phyloP scores from a whole-genome alignment of 2,797 vertebrate species.

The Serranus cabrilla region DNA sequence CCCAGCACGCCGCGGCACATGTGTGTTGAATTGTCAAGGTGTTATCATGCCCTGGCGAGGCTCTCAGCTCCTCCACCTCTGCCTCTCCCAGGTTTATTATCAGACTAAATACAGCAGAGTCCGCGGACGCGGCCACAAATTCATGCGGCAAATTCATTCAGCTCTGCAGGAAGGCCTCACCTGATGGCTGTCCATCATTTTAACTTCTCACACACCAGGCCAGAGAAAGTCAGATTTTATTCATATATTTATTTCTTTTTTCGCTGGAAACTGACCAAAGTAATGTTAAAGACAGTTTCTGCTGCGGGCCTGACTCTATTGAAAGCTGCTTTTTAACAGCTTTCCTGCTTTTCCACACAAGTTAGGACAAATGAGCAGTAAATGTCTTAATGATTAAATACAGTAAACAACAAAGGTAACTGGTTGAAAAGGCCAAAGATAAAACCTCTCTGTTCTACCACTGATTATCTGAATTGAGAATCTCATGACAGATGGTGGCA shows the following conservation, averaged over 20 bases:
- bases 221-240: background rate
- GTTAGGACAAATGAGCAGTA: background rate
- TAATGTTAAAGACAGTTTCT: background rate
- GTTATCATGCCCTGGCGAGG: slow-evolving; percentile 74
- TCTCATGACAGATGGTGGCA: background rate
- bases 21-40: slow-evolving; percentile 85
- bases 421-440: background rate
- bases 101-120: slow-evolving; percentile 73
- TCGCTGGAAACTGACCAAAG: background rate
- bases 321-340: background rate
- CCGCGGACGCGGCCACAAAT: slow-evolving; percentile 26
- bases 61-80: slow-evolving; percentile 65
- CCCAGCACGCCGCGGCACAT: slow-evolving; percentile 76
- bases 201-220: background rate
- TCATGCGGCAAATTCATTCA: slow-evolving; percentile 9
- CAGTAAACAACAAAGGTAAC: background rate
- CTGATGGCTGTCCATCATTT: slow-evolving; percentile 41
- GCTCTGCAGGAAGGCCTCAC: slow-evolving; percentile 2
- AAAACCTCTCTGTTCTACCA: background rate
- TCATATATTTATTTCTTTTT: background rate
- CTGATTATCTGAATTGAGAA: background rate
- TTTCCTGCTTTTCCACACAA: slow-evolving; percentile 13
- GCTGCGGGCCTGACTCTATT: background rate
- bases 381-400: slow-evolving; percentile 5
- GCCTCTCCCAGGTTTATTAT: slow-evolving; percentile 73